Evolutionary conservation across 2,113 vertebrate genomes (phyloP), one percentile per base, ranked within the genome.

Genomic region (Calidris pugnax): DNA sequence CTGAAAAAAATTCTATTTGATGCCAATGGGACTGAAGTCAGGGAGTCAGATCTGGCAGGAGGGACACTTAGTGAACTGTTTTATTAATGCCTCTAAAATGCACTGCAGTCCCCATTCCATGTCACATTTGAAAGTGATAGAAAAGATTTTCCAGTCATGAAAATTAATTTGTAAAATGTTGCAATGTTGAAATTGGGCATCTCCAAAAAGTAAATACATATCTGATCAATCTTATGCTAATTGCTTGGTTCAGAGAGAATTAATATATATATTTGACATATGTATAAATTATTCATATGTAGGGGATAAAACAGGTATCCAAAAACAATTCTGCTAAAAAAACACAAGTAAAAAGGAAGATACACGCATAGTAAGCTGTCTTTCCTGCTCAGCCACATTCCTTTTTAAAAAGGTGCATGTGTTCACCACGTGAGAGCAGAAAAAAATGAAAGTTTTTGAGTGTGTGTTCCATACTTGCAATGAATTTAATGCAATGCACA

Each of bases 251-350:
- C 23, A 73, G 53, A 93, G 35, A 85, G 30, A 79, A 71, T 73
- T 68, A 66, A 56, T 68, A 20, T 47, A 71, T 51, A 20, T 32
- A 60, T 37, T 89, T 93, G 30, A 72, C 26, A 33, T 8, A 14
- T 51, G 5, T 30, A 68, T 39, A 82, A 26, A 80, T 83, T 53
- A 57, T 83, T 87, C 1, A 55, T 47, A 37, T 62, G n/a, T 23
- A 80, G 50, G 15, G 4, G 6, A 83, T 63, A 68, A 91, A 94
- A 73, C 10, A 66, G 19, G 27, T 59, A 82, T 79, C 24, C 30
- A 82, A 69, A 76, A 78, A 23, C 50, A 76, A 79, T 85, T 77
- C 28, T 85, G 17, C 22, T 83, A 50, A 76, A 85, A 89, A 85
- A 94, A 37, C 16, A 47, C 6, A 57, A 85, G 27, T 13, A 79